Base-by-base conservation (phyloP, 1,140 invertebrate species). In the Schlechtendalia chinensis region DNA sequence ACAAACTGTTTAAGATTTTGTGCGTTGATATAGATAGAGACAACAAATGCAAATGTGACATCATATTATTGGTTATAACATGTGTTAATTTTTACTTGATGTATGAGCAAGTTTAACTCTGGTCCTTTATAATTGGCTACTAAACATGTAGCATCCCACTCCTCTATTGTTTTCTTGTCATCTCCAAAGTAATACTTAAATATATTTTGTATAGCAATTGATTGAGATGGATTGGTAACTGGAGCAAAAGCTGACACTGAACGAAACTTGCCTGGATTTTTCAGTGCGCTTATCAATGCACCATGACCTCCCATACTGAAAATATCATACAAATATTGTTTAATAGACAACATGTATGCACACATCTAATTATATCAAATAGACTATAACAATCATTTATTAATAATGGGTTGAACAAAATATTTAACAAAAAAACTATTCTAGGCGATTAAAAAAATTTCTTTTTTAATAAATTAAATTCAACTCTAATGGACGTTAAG, bases 161-260 rank as follows among this genome's bases (percentile, higher is more conserved):
- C 87, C 81, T 89, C 88, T 96, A 96, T 98, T 17, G 87, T 85
- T 16, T 87, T 85, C 82, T 88, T 84, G 84, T 90, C 84, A 50
- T 88, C 84, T 71, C 97, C 96, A 27, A 99, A 87, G 85, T 98
- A 99, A 10, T 93, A 94, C 12, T 63, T 79, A 81, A 99, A 94
- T 17, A 93, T 94, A 85, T 95, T 39, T 29, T 39, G 39, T 65
- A 79, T 56, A n/a, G 16, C 24, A 4, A 90, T 89, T 84, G 93
- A 92, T 59, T 91, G 87, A 17, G 87, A 89, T 0, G 97, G 96
- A 88, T 98, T 97, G 71, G 91, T 91, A 84, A 99, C 98, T 0
- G 98, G 96, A 39, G 98, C 91, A 90, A 99, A 99, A n/a, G 96
- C 96, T 81, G 96, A 97, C 0, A 98, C 96, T 59, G 93, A 93